Evolutionary conservation across 92 coral and sea anemone genomes (phyloP), one percentile per base, ranked within the genome.

Genomic region (Palythoa grandis): DNA sequence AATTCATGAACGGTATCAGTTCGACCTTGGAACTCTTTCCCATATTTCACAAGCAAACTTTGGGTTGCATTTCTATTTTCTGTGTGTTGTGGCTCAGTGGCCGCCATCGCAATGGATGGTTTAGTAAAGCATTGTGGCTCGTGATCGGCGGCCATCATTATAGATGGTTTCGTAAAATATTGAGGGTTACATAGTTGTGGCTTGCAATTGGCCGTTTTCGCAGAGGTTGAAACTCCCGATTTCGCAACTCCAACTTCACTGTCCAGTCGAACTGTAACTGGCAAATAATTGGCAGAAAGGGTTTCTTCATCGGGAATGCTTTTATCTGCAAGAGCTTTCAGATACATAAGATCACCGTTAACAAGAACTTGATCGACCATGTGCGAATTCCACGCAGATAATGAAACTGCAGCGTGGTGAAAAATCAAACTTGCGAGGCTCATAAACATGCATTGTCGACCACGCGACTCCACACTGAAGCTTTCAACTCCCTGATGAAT

Each of bases 51-150:
- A 23, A 71, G 40, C 76, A 23, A 71, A 71, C 1, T 71, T 71
- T 71, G 76, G 16, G 11, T 71, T 71, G 39, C 20, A 6, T 7
- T 71, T 71, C 50, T 71, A 23, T 71, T 71, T 39, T 39, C 53
- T 15, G 10, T 29, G 52, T 7, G 52, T 37, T 71, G 53, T 37
- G 76, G 76, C 76, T 71, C 76, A 71, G 12, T 13, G 76, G 76
- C 76, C 76, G 76, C 76, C 76, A 71, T 71, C 76, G 19, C 76
- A 71, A 71, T 71, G 76, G 76, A 71, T 38, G 76, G 52, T 71
- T 71, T 54, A 54, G 60, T 54, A 54, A 54, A 54, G 60, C 60
- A 54, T 54, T 54, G 60, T 54, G 60, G 60, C 76, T 71, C 76
- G 40, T 23, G 76, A 71, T 71, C 52, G 76, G 76, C 76, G 52